Conservation (phyloP, 2,888 invertebrate genomes). For the Ptilodon capucinus region DNA sequence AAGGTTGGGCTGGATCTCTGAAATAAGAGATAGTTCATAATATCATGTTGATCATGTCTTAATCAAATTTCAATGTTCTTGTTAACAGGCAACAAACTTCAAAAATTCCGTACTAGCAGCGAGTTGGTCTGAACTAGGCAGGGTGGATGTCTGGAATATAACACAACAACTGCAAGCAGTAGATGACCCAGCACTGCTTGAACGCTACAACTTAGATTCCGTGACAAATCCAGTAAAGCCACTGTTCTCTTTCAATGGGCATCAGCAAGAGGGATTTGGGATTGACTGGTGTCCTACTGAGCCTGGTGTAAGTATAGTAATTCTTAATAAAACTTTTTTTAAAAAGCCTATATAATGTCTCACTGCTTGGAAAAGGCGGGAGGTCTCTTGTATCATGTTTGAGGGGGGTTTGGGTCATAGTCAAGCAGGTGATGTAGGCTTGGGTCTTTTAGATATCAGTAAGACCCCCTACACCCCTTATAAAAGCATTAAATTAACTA, state of each 20-base stretch:
- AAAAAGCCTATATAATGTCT: no score
- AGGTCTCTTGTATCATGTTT: no score
- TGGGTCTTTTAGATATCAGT: no score
- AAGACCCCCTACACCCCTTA: no score
- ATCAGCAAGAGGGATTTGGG: constrained; percentile 96
- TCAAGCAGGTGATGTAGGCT: no score
- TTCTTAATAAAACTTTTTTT: background rate
- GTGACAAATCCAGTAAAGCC: constrained; percentile 84
- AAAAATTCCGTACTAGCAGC: constrained; percentile 90
- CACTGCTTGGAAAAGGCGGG: no score
- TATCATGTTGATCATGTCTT: no score
- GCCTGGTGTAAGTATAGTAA: constrained; percentile 85
- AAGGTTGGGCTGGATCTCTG: no score
- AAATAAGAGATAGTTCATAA: no score
- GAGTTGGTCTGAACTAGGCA: constrained; percentile 97
- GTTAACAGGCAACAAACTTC: constrained; percentile 80
- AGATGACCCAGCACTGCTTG: constrained; percentile 85
- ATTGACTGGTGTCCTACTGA: constrained; percentile 95
- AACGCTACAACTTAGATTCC: constrained; percentile 85
- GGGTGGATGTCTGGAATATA: constrained; percentile 96
- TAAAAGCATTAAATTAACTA: no score
- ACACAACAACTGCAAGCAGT: constrained; percentile 90
- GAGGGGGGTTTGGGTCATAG: no score
- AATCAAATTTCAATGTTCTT: constrained; percentile 16
- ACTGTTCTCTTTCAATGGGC: constrained; percentile 94